Base-by-base conservation (phyloP, 1,140 invertebrate species). In the Phymastichus coffea region DNA sequence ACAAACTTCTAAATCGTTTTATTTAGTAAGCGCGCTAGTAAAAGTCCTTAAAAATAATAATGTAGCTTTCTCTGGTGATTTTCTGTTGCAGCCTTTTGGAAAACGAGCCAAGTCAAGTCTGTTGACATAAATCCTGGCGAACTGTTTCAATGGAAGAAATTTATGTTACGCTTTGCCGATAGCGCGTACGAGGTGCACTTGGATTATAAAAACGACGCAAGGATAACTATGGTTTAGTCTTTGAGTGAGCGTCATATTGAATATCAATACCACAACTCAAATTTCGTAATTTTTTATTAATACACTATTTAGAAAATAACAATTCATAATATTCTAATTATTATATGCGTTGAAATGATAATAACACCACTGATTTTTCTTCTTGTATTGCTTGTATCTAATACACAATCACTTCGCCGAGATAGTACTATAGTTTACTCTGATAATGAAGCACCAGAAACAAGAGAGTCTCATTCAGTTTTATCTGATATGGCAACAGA, bases 401-500 rank as follows among this genome's bases (percentile, higher is more conserved):
- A 57, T 26, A 26, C 12, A n/a, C 28, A 52, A 23, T 46, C 65
- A 10, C 38, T 57, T 51, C 23, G 51, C 15, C 64, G 66, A 37
- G 55, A 62, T 20, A 19, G 30, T 7, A 58, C 8, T 30, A 43
- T 6, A 23, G 15, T 40, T 30, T 49, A 48, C 28, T 49, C 33
- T 14, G 37, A 55, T 20, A n/a, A 49, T 26, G 22, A 54, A 40
- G 10, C 17, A 33, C 12, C 38, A 6, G n/a, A 3, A 17, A 30
- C 12, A 20, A 55, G 12, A 51, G 3, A 26, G 22, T 2, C 25
- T 23, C 57, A 59, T 6, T 73, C 73, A 61, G 81, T 87, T 57
- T 71, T 87, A 61, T 79, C 83, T 0, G 81, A 85, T 58, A 80
- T 89, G 67, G 86, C 86, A 12, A 86, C 85, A 66, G 86, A 88